Conservation (phyloP, 2,888 invertebrate species). For the Phorcus lineatus region DNA sequence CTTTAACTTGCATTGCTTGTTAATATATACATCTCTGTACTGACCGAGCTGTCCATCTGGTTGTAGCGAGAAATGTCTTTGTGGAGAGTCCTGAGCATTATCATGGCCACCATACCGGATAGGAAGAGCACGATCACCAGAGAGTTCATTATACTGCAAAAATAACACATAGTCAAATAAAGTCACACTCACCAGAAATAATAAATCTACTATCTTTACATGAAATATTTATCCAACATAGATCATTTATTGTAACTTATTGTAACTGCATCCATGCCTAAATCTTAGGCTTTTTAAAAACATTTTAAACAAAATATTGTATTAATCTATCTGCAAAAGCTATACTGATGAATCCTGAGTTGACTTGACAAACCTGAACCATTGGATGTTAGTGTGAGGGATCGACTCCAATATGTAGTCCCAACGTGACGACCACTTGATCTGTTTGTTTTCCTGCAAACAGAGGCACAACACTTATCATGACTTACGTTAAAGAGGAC, state of each 20-base stretch:
- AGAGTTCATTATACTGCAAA: slow-evolving; percentile 92
- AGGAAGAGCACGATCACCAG: slow-evolving; percentile 96
- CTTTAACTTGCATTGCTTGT: too few species aligned
- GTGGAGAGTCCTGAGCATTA: slow-evolving; percentile 94
- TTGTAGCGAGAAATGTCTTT: slow-evolving; percentile 99
- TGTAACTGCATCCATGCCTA: too few species aligned
- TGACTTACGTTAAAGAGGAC: too few species aligned
- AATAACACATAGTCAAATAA: not conserved
- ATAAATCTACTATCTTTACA: too few species aligned
- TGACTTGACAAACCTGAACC: slow-evolving; percentile 82
- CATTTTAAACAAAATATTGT: too few species aligned
- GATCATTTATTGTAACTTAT: too few species aligned
- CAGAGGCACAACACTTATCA: not conserved
- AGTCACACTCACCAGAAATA: too few species aligned
- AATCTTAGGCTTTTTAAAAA: too few species aligned
- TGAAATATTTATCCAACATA: too few species aligned
- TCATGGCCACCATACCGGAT: slow-evolving; percentile 99
- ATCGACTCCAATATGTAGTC: slow-evolving; percentile 98
- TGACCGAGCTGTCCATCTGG: slow-evolving; percentile 82
- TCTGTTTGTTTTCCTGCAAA: slow-evolving; percentile 66
- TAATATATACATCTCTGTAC: too few species aligned
- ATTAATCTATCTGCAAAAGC: too few species aligned
- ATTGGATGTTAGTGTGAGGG: slow-evolving; percentile 98
- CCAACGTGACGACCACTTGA: slow-evolving; percentile 99
- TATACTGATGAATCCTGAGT: too few species aligned